Percentiles rank a stretch among this genome's conserved stretches.
These are phyloP conservation scores for Monomorium pharaonis DNA, from an alignment of 1,140 invertebrate species.

Conservation along the genomic window DNA sequence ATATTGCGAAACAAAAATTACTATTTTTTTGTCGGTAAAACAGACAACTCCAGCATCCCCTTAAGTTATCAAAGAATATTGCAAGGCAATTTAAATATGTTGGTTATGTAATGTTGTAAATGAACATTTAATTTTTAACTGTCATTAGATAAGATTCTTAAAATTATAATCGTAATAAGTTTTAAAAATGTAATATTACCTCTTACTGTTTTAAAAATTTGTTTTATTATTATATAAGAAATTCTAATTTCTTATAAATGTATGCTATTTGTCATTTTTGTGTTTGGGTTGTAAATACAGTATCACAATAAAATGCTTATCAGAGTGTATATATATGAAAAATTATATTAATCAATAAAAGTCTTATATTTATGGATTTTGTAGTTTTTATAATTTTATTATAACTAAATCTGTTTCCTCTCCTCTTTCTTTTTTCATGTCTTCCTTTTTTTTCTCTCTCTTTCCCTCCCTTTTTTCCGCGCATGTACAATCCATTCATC, in stretches of 20 bases:
- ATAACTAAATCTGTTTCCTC: background rate
- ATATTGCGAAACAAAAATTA: too few relatives aligned
- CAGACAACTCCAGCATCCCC: too few relatives aligned
- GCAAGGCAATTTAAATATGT: background rate
- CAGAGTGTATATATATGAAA: background rate
- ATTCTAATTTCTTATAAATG: background rate
- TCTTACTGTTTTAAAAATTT: background rate
- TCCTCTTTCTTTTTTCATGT: background rate
- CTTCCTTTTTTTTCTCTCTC: background rate
- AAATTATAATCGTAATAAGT: background rate
- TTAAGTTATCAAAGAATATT: background rate
- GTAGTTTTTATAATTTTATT: background rate
- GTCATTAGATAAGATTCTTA: background rate
- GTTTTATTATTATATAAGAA: background rate
- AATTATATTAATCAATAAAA: background rate
- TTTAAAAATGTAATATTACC: background rate
- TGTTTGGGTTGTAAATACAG: background rate
- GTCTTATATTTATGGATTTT: background rate
- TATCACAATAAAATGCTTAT: background rate
- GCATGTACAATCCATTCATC: too few relatives aligned
- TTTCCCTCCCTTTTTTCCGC: background rate
- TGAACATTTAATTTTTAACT: background rate
- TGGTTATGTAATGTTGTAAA: background rate
- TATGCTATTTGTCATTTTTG: background rate
- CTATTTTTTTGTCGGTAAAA: too few relatives aligned